Conservation (phyloP, 2,113 vertebrate species). For the Sinocyclocheilus anophthalmus region DNA sequence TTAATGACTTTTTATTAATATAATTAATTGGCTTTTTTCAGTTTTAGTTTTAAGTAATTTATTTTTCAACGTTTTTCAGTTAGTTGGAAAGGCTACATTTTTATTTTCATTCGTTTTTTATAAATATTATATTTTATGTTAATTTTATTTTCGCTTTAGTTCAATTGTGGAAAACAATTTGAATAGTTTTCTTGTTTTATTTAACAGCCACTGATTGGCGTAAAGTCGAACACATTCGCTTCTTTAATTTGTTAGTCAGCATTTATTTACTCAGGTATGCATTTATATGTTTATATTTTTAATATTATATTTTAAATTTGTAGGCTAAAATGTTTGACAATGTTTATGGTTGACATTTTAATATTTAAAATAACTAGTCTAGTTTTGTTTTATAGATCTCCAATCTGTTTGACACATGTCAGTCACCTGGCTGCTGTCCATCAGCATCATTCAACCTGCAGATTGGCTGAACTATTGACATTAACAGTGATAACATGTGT, state of each 20-base stretch:
- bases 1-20: too few relatives aligned
- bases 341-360: not conserved
- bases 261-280: not conserved
- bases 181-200: too few relatives aligned
- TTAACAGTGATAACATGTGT: slow-evolving; percentile 29
- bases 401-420: not conserved
- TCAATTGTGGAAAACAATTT: too few relatives aligned
- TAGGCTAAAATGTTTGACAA: not conserved
- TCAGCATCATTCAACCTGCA: not conserved
- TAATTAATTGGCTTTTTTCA: too few relatives aligned
- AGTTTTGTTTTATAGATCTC: not conserved
- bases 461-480: slow-evolving; percentile 36
- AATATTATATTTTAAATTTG: not conserved
- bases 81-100: too few relatives aligned
- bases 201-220: not conserved
- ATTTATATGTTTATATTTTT: not conserved
- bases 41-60: too few relatives aligned
- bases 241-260: not conserved
- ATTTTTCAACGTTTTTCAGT: not conserved
- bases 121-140: not conserved
- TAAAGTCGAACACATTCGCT: not conserved
- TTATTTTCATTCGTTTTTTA: not conserved
- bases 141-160: too few relatives aligned
- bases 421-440: not conserved
- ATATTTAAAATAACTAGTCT: not conserved